Percentiles rank a stretch among this genome's conserved stretches.
Conservation (phyloP, 2,113 vertebrate genomes). For the Penelope pileata region DNA sequence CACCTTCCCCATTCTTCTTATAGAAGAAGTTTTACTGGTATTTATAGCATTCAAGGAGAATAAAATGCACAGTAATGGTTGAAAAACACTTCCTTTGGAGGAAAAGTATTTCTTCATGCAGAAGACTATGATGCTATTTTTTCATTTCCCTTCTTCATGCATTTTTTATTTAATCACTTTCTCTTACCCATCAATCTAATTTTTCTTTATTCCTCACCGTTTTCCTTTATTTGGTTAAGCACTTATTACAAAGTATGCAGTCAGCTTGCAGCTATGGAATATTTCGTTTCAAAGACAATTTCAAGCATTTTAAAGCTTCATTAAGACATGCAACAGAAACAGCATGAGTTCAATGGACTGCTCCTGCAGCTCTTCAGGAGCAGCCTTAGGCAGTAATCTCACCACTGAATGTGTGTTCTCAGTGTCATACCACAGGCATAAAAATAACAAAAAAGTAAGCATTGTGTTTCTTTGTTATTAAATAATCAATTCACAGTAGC, state of each 20-base stretch:
- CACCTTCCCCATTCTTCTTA: background rate
- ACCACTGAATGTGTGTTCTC: background rate
- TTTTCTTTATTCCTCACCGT: constrained; percentile 6
- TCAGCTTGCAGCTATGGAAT: background rate
- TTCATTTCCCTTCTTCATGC: constrained; percentile 6
- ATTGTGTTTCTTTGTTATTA: background rate
- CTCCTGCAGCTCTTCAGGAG: background rate
- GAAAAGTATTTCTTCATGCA: background rate
- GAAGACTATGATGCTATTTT: background rate
- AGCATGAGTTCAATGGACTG: background rate
- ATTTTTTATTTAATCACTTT: constrained; percentile 47
- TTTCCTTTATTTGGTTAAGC: constrained; percentile 24
- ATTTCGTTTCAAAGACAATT: constrained; percentile 35
- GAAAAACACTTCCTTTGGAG: background rate
- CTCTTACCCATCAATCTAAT: constrained; percentile 4
- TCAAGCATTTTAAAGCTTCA: constrained; percentile 44
- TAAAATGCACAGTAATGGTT: background rate
- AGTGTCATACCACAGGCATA: background rate
- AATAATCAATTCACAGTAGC: constrained; percentile 8
- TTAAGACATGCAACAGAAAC: background rate
- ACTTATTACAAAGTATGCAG: constrained; percentile 9
- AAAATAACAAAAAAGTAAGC: constrained; percentile 27
- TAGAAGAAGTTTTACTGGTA: background rate
- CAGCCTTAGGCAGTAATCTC: constrained; percentile 32
- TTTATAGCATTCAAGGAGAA: background rate